Evolutionary conservation across 2,797 vertebrate genomes (phyloP).

Genomic region (Cirrhinus mrigala): DNA sequence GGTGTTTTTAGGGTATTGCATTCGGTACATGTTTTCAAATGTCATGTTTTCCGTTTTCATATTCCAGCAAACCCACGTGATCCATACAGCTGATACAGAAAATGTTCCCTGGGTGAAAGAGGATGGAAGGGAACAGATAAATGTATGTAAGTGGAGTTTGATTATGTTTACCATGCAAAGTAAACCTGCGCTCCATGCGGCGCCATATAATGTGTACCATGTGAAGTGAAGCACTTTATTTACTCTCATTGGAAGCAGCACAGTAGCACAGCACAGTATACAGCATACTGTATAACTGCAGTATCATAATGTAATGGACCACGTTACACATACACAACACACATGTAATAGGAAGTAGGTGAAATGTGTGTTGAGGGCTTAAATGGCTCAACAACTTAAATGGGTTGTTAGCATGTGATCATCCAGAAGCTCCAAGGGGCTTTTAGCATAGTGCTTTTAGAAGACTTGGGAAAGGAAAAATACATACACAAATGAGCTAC

Average conservation of each 20-base stretch:
- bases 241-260: conserved; percentile 11
- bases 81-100: not conserved
- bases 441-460: conserved; percentile 40
- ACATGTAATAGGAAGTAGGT: not conserved
- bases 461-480: conserved; percentile 6
- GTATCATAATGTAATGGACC: not conserved
- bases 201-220: not conserved
- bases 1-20: no score
- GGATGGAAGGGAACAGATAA: not conserved
- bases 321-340: not conserved
- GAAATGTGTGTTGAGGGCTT: not conserved
- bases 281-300: not conserved
- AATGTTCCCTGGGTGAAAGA: not conserved
- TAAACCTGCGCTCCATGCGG: not conserved
- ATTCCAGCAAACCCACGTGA: not conserved
- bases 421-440: not conserved
- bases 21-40: not conserved
- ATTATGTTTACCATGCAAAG: not conserved
- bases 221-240: conserved; percentile 30
- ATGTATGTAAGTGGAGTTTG: not conserved
- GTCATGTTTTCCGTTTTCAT: not conserved
- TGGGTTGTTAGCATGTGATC: conserved; percentile 32
- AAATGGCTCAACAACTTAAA: no score
- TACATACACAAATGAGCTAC: not conserved
- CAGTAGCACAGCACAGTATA: not conserved